A percentile compares a stretch with the other conserved stretches of the same genome.
Conservation (phyloP, 2,797 vertebrate species). For the Pipistrellus pipistrellus region DNA sequence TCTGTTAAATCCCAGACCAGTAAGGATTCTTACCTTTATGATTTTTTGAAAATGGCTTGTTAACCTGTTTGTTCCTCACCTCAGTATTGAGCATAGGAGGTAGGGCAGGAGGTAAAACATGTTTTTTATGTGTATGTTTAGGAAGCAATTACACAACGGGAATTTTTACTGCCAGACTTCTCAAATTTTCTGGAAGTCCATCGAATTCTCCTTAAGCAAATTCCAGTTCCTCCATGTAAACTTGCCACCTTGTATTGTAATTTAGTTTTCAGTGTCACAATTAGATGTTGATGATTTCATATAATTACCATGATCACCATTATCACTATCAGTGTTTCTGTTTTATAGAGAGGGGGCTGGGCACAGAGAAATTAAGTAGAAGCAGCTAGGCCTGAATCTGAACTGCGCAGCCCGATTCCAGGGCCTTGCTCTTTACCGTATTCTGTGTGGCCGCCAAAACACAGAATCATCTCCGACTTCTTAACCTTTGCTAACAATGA, state of each 20-base stretch:
- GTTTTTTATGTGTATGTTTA: not conserved
- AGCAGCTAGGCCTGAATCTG: not conserved
- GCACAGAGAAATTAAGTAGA: not conserved
- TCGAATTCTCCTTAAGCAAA: not conserved
- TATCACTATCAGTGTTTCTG: not conserved
- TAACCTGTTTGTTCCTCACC: not conserved
- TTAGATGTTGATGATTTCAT: not conserved
- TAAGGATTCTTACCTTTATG: not conserved
- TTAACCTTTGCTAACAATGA: not conserved
- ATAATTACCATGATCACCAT: not conserved
- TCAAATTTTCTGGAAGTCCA: not conserved
- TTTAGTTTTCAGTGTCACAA: slow-evolving; percentile 4
- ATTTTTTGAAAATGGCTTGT: slow-evolving; percentile 7
- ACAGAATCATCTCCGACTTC: not conserved
- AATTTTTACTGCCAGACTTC: not conserved
- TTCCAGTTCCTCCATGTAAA: not conserved
- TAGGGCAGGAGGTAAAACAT: not conserved
- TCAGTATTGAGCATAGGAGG: not conserved
- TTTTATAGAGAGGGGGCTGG: slow-evolving; percentile 9
- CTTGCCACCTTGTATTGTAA: not conserved
- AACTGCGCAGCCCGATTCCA: not conserved
- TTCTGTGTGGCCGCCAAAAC: not conserved
- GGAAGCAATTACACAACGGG: not conserved
- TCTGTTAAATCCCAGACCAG: not conserved
- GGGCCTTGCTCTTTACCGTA: not conserved